Conservation (phyloP, 2,888 invertebrate species). For the Drosophila vallismaia region DNA sequence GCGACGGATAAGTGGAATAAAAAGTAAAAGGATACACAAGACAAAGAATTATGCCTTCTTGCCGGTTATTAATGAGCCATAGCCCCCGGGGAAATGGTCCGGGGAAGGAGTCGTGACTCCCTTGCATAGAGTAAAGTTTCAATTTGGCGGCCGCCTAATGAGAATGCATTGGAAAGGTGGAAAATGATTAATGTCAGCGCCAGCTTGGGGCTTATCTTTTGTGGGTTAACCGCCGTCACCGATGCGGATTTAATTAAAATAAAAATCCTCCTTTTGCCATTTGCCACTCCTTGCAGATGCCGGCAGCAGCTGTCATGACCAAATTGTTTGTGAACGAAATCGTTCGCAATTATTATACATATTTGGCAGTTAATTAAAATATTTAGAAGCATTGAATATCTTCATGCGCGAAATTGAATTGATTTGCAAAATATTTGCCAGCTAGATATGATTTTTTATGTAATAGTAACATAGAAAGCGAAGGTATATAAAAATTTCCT, state of each 20-base stretch:
- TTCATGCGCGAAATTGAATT: conserved; percentile 36
- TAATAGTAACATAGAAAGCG: not conserved
- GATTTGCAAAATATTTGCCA: conserved; percentile 30
- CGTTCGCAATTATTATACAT: conserved; percentile 27
- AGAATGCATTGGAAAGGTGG: conserved; percentile 43
- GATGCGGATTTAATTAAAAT: conserved; percentile 45
- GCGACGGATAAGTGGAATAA: conserved; percentile 15
- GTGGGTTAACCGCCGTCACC: conserved; percentile 7
- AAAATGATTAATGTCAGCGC: conserved; percentile 50
- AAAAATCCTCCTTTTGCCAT: conserved; percentile 29
- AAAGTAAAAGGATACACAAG: conserved; percentile 28
- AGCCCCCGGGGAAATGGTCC: conserved; percentile 8
- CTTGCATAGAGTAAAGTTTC: conserved; percentile 39
- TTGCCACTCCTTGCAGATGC: conserved; percentile 1
- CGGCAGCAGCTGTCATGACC: conserved; percentile 42
- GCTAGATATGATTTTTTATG: not conserved
- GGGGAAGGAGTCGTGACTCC: conserved; percentile 8
- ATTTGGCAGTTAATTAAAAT: conserved; percentile 58
- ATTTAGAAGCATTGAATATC: conserved; percentile 27
- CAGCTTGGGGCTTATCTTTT: conserved; percentile 26
- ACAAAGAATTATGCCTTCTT: conserved; percentile 52
- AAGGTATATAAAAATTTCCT: not conserved
- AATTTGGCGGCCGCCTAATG: conserved; percentile 39
- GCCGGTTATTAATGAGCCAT: conserved; percentile 49
- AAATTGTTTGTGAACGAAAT: conserved; percentile 19